phyloP scores from a whole-genome alignment of 2,113 vertebrate genomes.

The Dasyprocta punctata region DNA sequence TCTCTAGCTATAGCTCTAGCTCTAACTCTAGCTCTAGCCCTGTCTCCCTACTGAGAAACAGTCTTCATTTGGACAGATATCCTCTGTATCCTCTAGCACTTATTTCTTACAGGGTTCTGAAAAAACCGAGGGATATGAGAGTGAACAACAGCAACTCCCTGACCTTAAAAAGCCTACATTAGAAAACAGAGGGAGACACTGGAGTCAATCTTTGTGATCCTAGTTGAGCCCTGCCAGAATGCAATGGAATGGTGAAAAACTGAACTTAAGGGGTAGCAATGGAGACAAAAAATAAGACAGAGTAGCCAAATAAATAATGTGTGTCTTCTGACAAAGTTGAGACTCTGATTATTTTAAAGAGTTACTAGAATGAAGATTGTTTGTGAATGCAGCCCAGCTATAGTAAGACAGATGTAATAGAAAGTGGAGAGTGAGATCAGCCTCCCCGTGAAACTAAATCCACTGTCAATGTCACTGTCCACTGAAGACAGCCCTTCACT shows the following conservation, averaged over 20 bases:
- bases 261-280: neutral
- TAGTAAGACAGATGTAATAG: neutral
- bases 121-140: neutral
- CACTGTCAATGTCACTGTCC: neutral
- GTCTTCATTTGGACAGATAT: neutral
- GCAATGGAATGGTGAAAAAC: neutral
- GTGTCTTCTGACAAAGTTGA: neutral
- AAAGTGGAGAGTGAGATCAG: neutral
- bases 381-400: neutral
- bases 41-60: neutral
- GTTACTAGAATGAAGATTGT: neutral
- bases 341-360: conserved; percentile 4
- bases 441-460: neutral
- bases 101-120: neutral
- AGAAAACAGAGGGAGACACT: neutral
- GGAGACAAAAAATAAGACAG: neutral
- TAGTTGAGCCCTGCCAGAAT: conserved; percentile 1
- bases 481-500: neutral
- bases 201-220: neutral
- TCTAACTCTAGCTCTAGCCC: no score
- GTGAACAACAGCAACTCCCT: neutral
- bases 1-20: neutral
- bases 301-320: neutral
- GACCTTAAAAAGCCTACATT: neutral
- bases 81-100: neutral